Percentiles rank a stretch among this genome's conserved stretches.
Evolutionary conservation across 2,113 vertebrate species (phyloP).

Genomic region (Pterocles orientalis): DNA sequence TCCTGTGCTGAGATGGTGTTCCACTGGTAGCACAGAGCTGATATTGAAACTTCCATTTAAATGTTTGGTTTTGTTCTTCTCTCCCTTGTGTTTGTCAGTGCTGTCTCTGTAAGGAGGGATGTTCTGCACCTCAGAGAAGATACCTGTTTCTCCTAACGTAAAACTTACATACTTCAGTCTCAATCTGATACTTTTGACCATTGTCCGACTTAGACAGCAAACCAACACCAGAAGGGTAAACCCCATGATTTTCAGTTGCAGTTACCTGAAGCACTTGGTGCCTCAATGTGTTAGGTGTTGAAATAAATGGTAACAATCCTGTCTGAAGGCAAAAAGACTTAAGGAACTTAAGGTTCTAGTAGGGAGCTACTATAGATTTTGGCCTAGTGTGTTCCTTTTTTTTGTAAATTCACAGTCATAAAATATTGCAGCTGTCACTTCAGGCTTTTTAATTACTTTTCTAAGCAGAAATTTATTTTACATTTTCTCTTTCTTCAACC

Average conservation of each 20-base stretch:
- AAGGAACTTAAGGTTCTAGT: background rate
- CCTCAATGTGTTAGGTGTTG: background rate
- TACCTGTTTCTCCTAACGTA: background rate
- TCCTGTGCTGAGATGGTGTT: background rate
- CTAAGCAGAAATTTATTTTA: background rate
- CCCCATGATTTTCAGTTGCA: rapidly evolving
- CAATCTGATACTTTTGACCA: rapidly evolving
- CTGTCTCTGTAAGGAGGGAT: background rate
- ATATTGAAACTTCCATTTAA: rapidly evolving
- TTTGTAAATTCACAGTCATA: background rate
- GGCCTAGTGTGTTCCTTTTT: background rate
- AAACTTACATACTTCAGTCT: background rate
- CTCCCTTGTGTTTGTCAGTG: no score
- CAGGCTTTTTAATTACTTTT: background rate
- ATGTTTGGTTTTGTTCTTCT: background rate
- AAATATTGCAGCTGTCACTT: background rate
- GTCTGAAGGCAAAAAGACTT: background rate
- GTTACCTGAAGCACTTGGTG: background rate
- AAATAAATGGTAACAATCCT: background rate
- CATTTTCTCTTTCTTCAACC: background rate
- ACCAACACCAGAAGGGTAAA: background rate
- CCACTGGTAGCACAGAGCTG: rapidly evolving
- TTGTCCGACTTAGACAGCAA: background rate
- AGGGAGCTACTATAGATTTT: background rate
- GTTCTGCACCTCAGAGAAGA: background rate